Evolutionary conservation across 2,888 invertebrate genomes (phyloP).

Genomic region (Stomorhina lunata): DNA sequence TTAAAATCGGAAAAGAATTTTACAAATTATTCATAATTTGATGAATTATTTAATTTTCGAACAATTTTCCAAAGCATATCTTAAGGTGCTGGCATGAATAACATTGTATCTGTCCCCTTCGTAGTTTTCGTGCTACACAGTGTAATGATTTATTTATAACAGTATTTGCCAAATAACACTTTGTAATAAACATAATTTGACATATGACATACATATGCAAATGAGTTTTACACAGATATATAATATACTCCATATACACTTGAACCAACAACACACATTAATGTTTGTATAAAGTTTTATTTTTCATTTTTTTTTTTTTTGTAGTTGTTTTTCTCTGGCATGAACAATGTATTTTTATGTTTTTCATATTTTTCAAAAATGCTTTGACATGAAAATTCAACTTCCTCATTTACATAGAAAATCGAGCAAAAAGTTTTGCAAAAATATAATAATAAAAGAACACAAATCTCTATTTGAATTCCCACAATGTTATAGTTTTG

Average conservation of each 20-base stretch:
- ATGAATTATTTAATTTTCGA: no score
- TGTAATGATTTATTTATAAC: no score
- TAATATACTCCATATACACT: neutral
- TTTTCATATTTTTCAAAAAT: conserved; percentile 23
- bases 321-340: conserved; percentile 14
- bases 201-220: conserved; percentile 19
- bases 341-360: conserved; percentile 12
- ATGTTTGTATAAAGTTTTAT: neutral
- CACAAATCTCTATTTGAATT: conserved; percentile 24
- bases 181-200: neutral
- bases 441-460: conserved; percentile 1
- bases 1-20: no score
- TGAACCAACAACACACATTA: neutral
- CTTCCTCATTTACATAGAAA: conserved; percentile 30
- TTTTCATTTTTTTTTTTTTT: neutral
- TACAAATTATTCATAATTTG: no score
- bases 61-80: no score
- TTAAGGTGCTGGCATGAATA: no score
- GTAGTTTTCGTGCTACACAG: no score
- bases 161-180: neutral
- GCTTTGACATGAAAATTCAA: conserved; percentile 48
- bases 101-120: no score
- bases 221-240: neutral
- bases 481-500: conserved; percentile 30
- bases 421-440: neutral